Percentiles rank a stretch among this genome's conserved stretches.
These are phyloP conservation scores for Drosophila bocqueti DNA, from an alignment of 1,140 invertebrate species.

Conservation along the genomic window DNA sequence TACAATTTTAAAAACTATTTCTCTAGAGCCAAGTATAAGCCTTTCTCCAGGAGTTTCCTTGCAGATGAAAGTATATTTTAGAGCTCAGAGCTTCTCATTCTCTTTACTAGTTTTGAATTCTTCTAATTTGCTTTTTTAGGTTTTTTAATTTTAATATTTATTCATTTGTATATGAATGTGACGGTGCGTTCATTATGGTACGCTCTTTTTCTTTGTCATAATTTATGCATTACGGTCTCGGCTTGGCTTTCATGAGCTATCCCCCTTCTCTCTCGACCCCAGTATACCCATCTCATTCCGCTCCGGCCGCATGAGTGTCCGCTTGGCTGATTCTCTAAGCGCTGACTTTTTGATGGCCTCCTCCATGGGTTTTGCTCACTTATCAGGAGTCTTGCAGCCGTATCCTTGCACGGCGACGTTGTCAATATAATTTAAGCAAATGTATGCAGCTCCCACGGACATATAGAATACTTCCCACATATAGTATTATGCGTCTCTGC, in stretches of 20 bases:
- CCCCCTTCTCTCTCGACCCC: neutral
- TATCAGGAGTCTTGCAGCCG: constrained; percentile 70
- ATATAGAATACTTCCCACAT: constrained; percentile 3
- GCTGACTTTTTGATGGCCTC: constrained; percentile 53
- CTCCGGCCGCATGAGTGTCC: constrained; percentile 5
- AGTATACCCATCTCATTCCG: neutral
- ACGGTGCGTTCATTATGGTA: neutral
- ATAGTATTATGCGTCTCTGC: constrained; percentile 37
- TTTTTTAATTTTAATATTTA: constrained; percentile 14
- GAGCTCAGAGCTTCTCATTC: neutral
- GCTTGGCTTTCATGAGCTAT: constrained; percentile 57
- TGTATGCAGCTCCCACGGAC: constrained; percentile 64
- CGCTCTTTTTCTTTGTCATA: constrained; percentile 43
- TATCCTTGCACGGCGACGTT: constrained; percentile 62
- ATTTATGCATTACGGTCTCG: constrained; percentile 73
- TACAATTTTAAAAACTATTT: too few relatives aligned
- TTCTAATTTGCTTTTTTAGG: constrained; percentile 42
- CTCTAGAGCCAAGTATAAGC: too few relatives aligned
- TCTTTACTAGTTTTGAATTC: neutral
- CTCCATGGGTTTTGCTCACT: constrained; percentile 61
- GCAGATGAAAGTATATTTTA: neutral
- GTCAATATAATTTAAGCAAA: constrained; percentile 83
- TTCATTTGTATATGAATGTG: constrained; percentile 20
- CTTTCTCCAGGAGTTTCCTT: too few relatives aligned
- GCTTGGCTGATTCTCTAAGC: constrained; percentile 37